A percentile compares a stretch with the other conserved stretches of the same genome.
phyloP scores from a whole-genome alignment of 2,797 vertebrate genomes.

The Ctenopoma kingsleyae region DNA sequence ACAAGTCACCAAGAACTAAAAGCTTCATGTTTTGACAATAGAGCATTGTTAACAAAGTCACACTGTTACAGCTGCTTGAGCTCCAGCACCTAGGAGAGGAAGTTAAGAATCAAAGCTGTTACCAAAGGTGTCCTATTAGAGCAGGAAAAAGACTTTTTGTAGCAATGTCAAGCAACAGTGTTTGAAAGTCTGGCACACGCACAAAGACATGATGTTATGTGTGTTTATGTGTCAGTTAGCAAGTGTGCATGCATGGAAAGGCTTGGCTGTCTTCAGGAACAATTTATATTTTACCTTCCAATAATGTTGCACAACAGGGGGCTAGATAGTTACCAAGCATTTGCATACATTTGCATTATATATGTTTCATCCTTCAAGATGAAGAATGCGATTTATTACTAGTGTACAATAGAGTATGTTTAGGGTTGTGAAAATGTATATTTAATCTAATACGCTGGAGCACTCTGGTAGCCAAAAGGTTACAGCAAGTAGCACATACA shows the following conservation, averaged over 20 bases:
- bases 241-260: not conserved
- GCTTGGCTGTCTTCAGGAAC: not conserved
- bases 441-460: too few species aligned
- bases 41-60: conserved; percentile 1
- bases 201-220: not conserved
- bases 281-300: conserved; percentile 25
- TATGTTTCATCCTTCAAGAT: not conserved
- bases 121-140: not conserved
- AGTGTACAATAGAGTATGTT: not conserved
- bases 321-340: conserved; percentile 29
- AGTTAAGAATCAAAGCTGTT: conserved; percentile 6
- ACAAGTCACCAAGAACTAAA: conserved; percentile 1
- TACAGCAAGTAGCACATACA: too few species aligned
- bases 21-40: not conserved
- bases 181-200: not conserved
- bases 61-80: not conserved
- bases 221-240: not conserved
- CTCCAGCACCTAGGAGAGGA: not conserved
- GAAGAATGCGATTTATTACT: not conserved
- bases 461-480: too few species aligned
- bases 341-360: conserved; percentile 30
- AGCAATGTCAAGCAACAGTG: not conserved
- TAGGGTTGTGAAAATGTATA: too few species aligned
- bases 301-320: conserved; percentile 37
- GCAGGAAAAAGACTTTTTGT: conserved; percentile 1